Base-by-base conservation (phyloP, 1,140 invertebrate genomes). In the Leptinotarsa lineolata region DNA sequence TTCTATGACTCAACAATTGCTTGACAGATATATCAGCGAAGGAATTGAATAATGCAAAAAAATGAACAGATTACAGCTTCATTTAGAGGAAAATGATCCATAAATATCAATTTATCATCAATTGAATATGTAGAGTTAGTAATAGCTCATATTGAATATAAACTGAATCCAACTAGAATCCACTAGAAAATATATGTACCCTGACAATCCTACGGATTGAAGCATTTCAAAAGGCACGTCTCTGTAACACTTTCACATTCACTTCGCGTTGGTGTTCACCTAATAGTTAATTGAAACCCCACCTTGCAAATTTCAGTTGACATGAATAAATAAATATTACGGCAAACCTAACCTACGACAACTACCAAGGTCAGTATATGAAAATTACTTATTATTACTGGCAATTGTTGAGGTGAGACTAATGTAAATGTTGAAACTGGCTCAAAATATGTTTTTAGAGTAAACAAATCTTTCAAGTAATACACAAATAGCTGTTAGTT, bases 381-480 rank as follows among this genome's bases (percentile, higher is more conserved):
- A 54, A 39, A 39, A 54, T 54, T 15, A 54, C 48, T 54, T 54
- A 54, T 54, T 54, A 54, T 54, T 54, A 54, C 48, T 54, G 48
- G 48, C 48, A 54, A 54, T 54, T 54, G 48, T 54, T 54, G 48
- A 54, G n/a, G 48, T 54, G n/a, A 54, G 48, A 54, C 48, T 54
- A 54, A 54, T 16, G 48, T 54, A 54, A 54, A 54, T 54, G 48
- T 54, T 54, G 48, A 54, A 54, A 54, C 48, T 54, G 48, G 16
- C 48, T 54, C 48, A 54, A 54, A 13, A 54, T 54, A 54, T 54
- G 48, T 54, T 54, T 54, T 54, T 54, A 15, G 15, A 54, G 48
- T 54, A 54, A 54, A 54, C 48, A 54, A 18, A 54, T 54, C 48
- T 54, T 54, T 54, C 48, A 54, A 54, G 48, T 39, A 39, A 3